Conservation (phyloP, 2,888 invertebrate genomes). For the Hermaeophaga mercurialis region DNA sequence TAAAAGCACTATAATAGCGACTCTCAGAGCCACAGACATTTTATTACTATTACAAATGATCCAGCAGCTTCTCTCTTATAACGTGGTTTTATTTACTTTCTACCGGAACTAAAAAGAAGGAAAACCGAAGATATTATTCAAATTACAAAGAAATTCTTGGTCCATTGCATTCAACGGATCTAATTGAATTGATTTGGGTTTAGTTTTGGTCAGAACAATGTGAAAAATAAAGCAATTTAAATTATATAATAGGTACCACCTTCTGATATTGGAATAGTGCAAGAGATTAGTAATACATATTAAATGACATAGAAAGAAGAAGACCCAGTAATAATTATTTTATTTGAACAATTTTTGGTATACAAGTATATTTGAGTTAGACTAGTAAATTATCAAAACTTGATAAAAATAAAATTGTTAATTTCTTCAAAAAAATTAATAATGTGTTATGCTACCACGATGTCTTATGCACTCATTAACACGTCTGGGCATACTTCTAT, state of each 20-base stretch:
- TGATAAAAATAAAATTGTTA: no score
- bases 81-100: slow-evolving; percentile 12
- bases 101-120: slow-evolving; percentile 6
- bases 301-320: no score
- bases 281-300: no score
- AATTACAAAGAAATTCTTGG: neutral
- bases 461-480: no score
- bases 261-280: no score
- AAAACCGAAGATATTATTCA: slow-evolving; percentile 5
- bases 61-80: slow-evolving; percentile 16
- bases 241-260: neutral
- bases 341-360: no score
- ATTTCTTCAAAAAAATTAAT: no score
- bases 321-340: no score
- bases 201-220: neutral
- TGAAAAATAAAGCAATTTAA: neutral
- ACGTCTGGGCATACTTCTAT: no score
- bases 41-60: slow-evolving; percentile 5
- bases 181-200: neutral
- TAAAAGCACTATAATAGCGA: slow-evolving; percentile 5
- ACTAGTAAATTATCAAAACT: no score
- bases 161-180: slow-evolving; percentile 1
- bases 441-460: no score
- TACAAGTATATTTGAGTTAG: no score
- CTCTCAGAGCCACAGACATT: slow-evolving; percentile 7